Conservation (phyloP, 2,113 vertebrate genomes). For the Serinus canaria region DNA sequence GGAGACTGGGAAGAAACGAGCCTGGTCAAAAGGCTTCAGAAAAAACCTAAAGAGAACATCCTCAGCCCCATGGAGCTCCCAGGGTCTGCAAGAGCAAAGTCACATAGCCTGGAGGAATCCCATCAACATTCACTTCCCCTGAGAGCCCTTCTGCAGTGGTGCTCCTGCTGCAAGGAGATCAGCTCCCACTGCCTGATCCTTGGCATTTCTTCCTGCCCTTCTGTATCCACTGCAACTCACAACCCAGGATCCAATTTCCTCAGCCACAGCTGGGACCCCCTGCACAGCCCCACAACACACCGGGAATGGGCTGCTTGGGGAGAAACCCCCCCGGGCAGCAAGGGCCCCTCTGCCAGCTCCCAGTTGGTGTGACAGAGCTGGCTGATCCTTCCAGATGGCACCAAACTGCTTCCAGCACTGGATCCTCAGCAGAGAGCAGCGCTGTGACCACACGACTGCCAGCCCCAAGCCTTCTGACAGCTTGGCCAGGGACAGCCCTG, state of each 20-base stretch:
- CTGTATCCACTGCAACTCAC: background rate
- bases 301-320: fast-evolving
- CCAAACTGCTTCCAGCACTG: background rate
- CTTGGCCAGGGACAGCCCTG: background rate
- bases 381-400: background rate
- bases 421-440: background rate
- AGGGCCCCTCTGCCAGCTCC: no score
- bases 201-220: background rate
- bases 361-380: background rate
- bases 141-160: background rate
- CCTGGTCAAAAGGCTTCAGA: background rate
- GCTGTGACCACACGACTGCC: fast-evolving
- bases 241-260: background rate
- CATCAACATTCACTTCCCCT: background rate
- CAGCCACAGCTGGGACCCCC: fast-evolving
- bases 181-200: background rate
- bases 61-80: background rate
- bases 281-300: background rate
- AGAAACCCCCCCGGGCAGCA: background rate
- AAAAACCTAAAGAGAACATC: background rate
- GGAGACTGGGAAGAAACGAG: background rate
- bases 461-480: background rate
- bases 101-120: fast-evolving
- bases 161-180: background rate
- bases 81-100: background rate